Base-by-base conservation (phyloP, 2,113 vertebrate species). In the Sprattus sprattus region DNA sequence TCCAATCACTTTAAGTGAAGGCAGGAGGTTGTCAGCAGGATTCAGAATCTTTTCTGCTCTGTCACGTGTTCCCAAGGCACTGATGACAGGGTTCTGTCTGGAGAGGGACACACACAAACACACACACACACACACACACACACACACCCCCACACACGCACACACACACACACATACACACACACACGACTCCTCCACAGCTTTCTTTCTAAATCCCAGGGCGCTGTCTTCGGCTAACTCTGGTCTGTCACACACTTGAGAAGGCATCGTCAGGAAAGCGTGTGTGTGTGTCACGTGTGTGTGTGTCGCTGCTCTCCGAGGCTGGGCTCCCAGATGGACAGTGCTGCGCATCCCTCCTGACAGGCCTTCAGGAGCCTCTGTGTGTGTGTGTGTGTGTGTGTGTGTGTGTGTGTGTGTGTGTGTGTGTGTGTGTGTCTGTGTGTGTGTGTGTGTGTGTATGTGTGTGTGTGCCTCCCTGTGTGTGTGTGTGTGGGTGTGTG, bases 161-260 rank as follows among this genome's bases (percentile, higher is more conserved):
- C 28, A 78, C 71, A 39, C 71, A 32, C 28, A 32, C 9, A 32
- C 25, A 10, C 1, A 75, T 28, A 75, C 25, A 39, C 67, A 75
- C 28, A 75, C 28, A 32, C 67, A 32, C 1, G 13, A 28, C 71
- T 11, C 71, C 71, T 39, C 71, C 71, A 39, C 39, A 39, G 39
- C 39, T n/a, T n/a, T 78, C 25, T 32, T 78, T 78, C 71, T 39
- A 32, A 78, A 78, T 78, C 71, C 71, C 71, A 39, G 71, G 10
- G 71, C 13, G 71, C 71, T 39, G 71, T 78, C 71, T 78, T 78
- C 28, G 71, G 71, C 71, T 78, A 78, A 32, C 71, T 28, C n/a
- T 75, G 71, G 71, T 78, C 71, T 78, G 71, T 67, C 64, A 67
- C 64, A 67, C 64, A 67, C 64, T 67, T 28, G 25, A 67, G 64